These are phyloP conservation scores for Phenganax stokvisi DNA, from an alignment of 92 coral and sea anemone species.

Conservation along the genomic window DNA sequence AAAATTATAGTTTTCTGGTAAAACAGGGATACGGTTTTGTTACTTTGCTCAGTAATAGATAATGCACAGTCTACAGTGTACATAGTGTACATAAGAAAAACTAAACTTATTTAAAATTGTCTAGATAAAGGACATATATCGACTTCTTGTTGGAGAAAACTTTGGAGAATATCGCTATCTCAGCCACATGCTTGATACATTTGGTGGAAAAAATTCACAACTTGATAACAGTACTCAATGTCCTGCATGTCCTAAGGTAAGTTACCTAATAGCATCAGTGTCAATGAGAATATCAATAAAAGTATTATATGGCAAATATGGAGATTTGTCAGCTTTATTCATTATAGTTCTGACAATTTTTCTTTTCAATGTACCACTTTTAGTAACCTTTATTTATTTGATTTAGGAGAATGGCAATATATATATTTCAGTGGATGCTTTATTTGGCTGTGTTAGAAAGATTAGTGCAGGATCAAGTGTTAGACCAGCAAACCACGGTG, in stretches of 20 bases:
- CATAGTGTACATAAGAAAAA: not conserved
- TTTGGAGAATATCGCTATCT: conserved; percentile 37
- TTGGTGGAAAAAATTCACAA: conserved; percentile 15
- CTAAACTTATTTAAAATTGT: not conserved
- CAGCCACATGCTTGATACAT: conserved; percentile 22
- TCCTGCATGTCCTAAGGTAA: conserved; percentile 47
- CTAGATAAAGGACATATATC: conserved; percentile 8
- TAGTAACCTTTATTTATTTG: not conserved
- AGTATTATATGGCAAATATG: not conserved
- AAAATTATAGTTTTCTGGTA: too few species aligned
- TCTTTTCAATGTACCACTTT: not conserved
- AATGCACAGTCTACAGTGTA: not conserved
- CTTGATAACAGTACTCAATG: conserved; percentile 23
- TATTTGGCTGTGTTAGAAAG: conserved; percentile 45
- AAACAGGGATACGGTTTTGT: too few species aligned
- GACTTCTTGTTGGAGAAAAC: conserved; percentile 39
- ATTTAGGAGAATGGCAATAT: conserved; percentile 43
- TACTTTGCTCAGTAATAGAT: not conserved
- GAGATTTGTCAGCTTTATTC: not conserved
- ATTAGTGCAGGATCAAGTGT: conserved; percentile 43
- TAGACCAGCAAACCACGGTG: conserved; percentile 37
- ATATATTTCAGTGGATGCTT: conserved; percentile 41
- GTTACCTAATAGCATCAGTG: not conserved
- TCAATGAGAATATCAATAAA: too few species aligned
- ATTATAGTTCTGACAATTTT: not conserved